These are phyloP conservation scores for Drosophila leontia DNA, from an alignment of 1,140 invertebrate species.

Conservation along the genomic window DNA sequence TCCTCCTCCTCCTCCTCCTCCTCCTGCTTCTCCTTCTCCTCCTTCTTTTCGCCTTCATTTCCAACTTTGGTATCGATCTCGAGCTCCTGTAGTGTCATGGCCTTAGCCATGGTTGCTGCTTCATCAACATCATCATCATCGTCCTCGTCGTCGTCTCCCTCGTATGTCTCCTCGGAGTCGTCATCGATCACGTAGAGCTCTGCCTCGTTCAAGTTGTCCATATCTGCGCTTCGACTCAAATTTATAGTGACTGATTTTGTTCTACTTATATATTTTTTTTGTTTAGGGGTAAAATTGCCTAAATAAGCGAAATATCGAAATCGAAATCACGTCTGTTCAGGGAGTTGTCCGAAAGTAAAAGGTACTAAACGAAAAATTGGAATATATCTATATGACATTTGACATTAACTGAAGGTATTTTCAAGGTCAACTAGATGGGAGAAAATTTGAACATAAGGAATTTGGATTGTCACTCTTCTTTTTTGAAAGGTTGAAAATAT, in stretches of 20 bases:
- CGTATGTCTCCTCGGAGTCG: background rate
- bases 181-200: background rate
- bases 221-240: background rate
- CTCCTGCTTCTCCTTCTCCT: background rate
- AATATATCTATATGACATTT: background rate
- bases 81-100: too few relatives aligned
- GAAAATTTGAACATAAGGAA: background rate
- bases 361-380: background rate
- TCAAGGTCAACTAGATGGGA: background rate
- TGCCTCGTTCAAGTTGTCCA: background rate
- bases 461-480: background rate
- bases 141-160: background rate
- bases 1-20: too few relatives aligned
- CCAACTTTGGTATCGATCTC: too few relatives aligned
- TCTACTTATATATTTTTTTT: background rate
- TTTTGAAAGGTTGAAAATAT: background rate
- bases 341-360: background rate
- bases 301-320: background rate
- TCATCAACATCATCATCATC: background rate
- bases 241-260: background rate
- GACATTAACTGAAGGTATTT: background rate
- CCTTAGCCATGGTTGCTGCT: background rate
- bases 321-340: slow-evolving; percentile 2
- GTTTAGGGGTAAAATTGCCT: background rate
- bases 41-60: background rate